These are phyloP conservation scores for Grapholita molesta DNA, from an alignment of 1,140 invertebrate genomes.

Conservation along the genomic window DNA sequence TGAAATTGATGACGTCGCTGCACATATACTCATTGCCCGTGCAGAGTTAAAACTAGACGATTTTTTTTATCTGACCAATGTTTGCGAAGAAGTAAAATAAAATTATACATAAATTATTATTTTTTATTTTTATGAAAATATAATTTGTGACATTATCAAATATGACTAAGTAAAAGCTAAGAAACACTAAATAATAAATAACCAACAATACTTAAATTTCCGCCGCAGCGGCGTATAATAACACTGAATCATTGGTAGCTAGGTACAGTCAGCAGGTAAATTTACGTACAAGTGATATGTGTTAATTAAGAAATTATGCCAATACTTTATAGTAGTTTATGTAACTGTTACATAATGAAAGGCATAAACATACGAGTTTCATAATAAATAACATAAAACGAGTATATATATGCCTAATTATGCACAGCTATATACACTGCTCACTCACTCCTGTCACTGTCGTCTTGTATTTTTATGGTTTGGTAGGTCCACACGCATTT, in stretches of 20 bases:
- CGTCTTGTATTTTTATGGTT: too few relatives aligned
- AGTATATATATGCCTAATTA: too few relatives aligned
- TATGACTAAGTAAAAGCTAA: not conserved
- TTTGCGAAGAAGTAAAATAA: not conserved
- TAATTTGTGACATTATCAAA: slow-evolving; percentile 7
- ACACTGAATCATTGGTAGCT: slow-evolving; percentile 12
- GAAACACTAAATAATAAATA: slow-evolving; percentile 15
- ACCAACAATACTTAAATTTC: slow-evolving; percentile 2
- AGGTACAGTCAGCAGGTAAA: slow-evolving; percentile 5
- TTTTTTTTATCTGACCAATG: too few relatives aligned
- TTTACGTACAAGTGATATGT: not conserved
- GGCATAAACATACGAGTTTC: too few relatives aligned
- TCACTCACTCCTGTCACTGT: too few relatives aligned
- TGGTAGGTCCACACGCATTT: too few relatives aligned
- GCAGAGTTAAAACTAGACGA: too few relatives aligned
- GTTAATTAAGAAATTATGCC: not conserved
- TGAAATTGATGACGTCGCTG: too few relatives aligned
- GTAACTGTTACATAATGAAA: too few relatives aligned
- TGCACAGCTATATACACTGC: too few relatives aligned
- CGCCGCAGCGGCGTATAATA: not conserved
- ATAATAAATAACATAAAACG: too few relatives aligned
- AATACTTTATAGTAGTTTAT: not conserved
- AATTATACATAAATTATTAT: not conserved
- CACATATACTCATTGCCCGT: too few relatives aligned
- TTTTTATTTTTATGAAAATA: not conserved